Evolutionary conservation across 2,113 vertebrate genomes (phyloP), one percentile per base, ranked within the genome.

Genomic region (Clarias magur): DNA sequence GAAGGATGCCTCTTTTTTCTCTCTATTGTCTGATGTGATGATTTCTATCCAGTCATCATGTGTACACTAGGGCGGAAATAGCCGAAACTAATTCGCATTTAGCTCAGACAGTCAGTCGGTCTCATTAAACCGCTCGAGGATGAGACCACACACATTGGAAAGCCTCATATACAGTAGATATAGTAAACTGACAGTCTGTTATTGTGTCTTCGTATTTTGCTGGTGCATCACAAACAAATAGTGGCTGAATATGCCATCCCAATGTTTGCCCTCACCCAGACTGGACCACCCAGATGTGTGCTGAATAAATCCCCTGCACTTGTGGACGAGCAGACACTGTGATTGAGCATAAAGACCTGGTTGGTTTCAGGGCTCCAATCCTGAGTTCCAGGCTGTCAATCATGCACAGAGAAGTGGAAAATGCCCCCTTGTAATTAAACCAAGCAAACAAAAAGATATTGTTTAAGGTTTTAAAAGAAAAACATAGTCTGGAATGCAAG

Each of bases 201-300:
- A 53, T 53, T 3, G 1, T 5, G 62, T 67, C 60, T 54, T 82
- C 7, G 11, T 62, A 34, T 38, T 62, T 81, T 81, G 4, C 79
- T 83, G 27, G 27, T 62, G 62, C 42, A 83, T 65, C 81, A 67
- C 13, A n/a, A 34, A 67, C 38, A 83, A 13, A 7, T 54, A 21
- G 25, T 76, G 57, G 38, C 15, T 54, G 75, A 53, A 42, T 86
- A 23, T 0, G 25, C 12, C 62, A 79, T 87, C 25, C 62, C 62
- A 38, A 57, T 23, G 38, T 19, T 34, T 54, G 23, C 68, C 57
- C 53, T 85, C 23, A 70, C 75, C 19, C 16, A 59, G 38, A n/a
- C 62, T 65, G 12, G 91, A 92, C 92, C 92, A 93, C 92, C 91
- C 91, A 92, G 87, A 86, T 86, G 84, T 81, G 84, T 84, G 88